Evolutionary conservation across 1,140 invertebrate genomes (phyloP).

Genomic region (Bemisia tabaci): DNA sequence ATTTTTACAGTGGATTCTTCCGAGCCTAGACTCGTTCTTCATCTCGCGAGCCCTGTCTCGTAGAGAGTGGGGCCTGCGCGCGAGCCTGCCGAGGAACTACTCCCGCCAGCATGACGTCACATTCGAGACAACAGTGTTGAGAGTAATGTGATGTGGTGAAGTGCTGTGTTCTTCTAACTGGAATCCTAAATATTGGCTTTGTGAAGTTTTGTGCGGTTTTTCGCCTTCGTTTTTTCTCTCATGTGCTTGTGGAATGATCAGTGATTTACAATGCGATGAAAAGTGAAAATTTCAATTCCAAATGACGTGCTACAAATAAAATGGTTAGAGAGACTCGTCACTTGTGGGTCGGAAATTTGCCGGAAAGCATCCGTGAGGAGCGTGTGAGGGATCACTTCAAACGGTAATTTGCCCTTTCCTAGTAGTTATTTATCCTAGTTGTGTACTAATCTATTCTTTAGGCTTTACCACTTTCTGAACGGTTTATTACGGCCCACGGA

Average conservation of each 20-base stretch:
- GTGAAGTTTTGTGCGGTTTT: conserved; percentile 13
- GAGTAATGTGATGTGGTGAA: conserved; percentile 15
- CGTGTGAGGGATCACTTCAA: conserved; percentile 92
- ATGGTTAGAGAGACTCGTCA: conserved; percentile 99
- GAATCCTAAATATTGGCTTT: conserved; percentile 14
- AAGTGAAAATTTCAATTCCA: conserved; percentile 21
- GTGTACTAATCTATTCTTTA: no score
- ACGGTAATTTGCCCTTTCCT: conserved; percentile 77
- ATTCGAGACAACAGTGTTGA: conserved; percentile 21
- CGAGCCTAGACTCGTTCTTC: conserved; percentile 6
- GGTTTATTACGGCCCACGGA: no score
- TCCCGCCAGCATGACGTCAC: conserved; percentile 26
- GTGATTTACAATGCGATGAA: conserved; percentile 21
- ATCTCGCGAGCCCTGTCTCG: background rate
- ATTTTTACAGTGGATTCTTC: conserved; percentile 9
- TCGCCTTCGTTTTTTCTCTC: conserved; percentile 7
- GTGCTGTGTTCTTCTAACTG: conserved; percentile 9
- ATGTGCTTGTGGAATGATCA: conserved; percentile 19
- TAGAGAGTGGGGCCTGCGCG: conserved; percentile 10
- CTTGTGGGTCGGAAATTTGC: conserved; percentile 99
- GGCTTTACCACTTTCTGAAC: no score
- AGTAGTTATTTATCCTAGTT: no score
- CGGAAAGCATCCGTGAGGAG: conserved; percentile 94
- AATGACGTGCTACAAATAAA: conserved; percentile 62
- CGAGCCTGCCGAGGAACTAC: conserved; percentile 15